Conservation (phyloP, 1,140 invertebrate genomes). For the Ditylenchus dipsaci region DNA sequence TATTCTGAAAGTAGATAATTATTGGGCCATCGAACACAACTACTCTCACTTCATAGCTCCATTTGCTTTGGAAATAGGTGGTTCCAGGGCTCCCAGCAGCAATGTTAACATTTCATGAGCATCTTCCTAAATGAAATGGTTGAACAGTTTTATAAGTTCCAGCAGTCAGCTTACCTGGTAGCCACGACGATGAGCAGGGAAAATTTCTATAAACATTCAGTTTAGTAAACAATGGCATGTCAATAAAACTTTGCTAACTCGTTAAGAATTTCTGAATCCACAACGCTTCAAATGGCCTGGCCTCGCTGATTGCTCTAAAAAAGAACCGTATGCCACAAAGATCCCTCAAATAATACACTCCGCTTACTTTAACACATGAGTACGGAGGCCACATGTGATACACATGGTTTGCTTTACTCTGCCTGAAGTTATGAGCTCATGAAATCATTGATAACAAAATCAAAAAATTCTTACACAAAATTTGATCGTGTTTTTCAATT, state of each 20-base stretch:
- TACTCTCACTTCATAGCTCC: not conserved
- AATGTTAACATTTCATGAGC: slow-evolving; percentile 44
- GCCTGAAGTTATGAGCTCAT: not conserved
- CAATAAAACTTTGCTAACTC: not conserved
- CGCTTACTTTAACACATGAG: not conserved
- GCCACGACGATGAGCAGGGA: slow-evolving; percentile 26
- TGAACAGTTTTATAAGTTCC: not conserved
- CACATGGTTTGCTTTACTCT: slow-evolving; percentile 6
- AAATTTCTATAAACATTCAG: slow-evolving; percentile 27
- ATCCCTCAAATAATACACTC: not conserved
- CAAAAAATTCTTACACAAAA: slow-evolving; percentile 16
- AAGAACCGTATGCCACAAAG: slow-evolving; percentile 1
- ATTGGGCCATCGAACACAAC: not conserved
- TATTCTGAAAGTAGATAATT: not conserved
- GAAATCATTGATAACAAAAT: not conserved
- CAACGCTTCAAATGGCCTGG: not conserved
- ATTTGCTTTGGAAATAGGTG: slow-evolving; percentile 23
- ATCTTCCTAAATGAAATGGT: slow-evolving; percentile 16
- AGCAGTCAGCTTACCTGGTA: slow-evolving; percentile 6
- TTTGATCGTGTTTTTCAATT: slow-evolving; percentile 19
- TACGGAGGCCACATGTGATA: not conserved
- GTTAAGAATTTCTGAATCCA: slow-evolving; percentile 18
- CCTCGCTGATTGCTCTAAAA: not conserved
- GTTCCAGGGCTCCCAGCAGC: slow-evolving; percentile 36
- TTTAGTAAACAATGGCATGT: not conserved